Evolutionary conservation across 2,113 vertebrate genomes (phyloP).

Genomic region (Tenrec ecaudatus): DNA sequence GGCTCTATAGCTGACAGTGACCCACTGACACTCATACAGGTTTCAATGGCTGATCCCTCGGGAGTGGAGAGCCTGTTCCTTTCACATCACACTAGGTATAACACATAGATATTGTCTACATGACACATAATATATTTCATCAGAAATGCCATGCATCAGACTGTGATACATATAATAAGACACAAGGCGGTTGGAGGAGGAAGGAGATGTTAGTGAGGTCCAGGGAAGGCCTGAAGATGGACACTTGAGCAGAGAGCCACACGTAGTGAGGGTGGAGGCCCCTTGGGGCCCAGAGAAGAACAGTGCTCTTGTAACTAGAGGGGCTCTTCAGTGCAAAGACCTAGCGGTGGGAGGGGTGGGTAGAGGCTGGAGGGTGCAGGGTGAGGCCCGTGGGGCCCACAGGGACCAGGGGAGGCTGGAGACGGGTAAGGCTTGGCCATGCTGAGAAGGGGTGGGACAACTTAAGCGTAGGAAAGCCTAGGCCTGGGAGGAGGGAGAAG

Average conservation of each 20-base stretch:
- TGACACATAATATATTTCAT: too few species aligned
- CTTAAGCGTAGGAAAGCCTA: fast-evolving
- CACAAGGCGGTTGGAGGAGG: background rate
- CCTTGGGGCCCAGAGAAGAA: background rate
- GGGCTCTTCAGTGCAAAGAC: background rate
- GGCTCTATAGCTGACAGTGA: too few species aligned
- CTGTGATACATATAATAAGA: background rate
- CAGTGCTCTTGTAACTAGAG: background rate
- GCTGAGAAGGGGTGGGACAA: background rate
- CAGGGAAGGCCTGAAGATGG: background rate
- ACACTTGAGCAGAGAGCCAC: background rate
- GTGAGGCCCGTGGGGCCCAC: fast-evolving
- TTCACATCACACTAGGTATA: too few species aligned
- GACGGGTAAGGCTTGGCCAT: background rate
- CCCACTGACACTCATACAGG: too few species aligned
- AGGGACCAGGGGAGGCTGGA: background rate
- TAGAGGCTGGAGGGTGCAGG: background rate
- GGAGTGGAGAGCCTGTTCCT: too few species aligned
- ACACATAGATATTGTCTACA: too few species aligned
- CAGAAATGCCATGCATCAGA: background rate
- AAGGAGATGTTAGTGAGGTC: too few species aligned
- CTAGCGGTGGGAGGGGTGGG: fast-evolving
- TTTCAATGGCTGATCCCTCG: too few species aligned
- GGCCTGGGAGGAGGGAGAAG: background rate
- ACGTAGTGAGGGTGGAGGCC: too few species aligned